Evolutionary conservation across 1,140 invertebrate genomes (phyloP).

Genomic region (Micrasema minimum): DNA sequence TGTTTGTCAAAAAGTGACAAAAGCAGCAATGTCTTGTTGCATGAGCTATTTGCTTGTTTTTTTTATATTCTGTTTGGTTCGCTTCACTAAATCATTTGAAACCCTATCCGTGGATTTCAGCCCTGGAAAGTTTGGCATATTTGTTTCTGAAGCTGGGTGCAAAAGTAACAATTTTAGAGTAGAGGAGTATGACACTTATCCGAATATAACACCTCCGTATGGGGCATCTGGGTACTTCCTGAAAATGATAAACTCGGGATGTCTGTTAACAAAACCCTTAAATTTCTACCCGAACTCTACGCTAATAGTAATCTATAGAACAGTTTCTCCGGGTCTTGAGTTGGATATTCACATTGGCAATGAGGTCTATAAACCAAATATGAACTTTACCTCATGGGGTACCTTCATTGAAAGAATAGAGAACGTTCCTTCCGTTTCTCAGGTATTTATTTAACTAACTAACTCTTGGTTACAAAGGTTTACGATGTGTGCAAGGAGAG

Average conservation of each 20-base stretch:
- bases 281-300: background rate
- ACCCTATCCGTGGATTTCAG: background rate
- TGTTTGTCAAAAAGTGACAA: background rate
- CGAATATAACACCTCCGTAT: background rate
- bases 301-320: background rate
- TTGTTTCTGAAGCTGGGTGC: background rate
- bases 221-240: background rate
- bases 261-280: background rate
- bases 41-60: too few species aligned
- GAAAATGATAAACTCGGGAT: background rate
- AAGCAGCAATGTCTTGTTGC: background rate
- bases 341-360: conserved; percentile 1
- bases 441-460: conserved; percentile 12
- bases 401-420: background rate
- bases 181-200: background rate
- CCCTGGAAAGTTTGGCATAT: background rate
- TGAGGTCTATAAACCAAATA: background rate
- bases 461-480: too few species aligned
- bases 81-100: background rate
- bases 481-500: too few species aligned
- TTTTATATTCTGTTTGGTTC: background rate
- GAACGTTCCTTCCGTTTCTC: background rate
- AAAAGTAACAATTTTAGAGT: background rate
- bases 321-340: background rate
- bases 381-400: conserved; percentile 5